These are phyloP conservation scores for Myotis myotis DNA, from an alignment of 2,797 vertebrate species.

Conservation along the genomic window DNA sequence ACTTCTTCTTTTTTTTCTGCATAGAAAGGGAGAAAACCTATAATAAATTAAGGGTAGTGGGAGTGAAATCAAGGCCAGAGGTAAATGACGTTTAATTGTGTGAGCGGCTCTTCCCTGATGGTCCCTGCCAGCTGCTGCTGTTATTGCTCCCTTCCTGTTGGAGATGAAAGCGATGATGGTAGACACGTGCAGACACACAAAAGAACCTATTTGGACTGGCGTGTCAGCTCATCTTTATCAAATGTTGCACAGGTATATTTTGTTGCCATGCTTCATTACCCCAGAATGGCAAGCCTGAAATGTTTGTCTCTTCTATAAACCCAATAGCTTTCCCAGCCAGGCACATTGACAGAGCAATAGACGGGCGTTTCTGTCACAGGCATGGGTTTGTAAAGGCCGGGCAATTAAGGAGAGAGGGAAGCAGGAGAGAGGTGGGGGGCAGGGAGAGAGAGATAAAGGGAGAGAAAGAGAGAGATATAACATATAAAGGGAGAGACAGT, in stretches of 20 bases:
- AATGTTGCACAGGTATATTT: slow-evolving; percentile 99
- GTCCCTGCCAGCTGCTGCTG: slow-evolving; percentile 91
- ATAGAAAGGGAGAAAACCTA: slow-evolving; percentile 83
- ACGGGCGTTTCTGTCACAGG: slow-evolving; percentile 81
- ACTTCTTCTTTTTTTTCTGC: slow-evolving; percentile 72
- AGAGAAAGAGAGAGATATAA: background rate
- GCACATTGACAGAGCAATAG: slow-evolving; percentile 87
- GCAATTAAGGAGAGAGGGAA: slow-evolving; percentile 67
- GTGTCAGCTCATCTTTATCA: slow-evolving; percentile 99
- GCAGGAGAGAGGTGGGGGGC: background rate
- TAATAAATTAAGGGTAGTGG: slow-evolving; percentile 89
- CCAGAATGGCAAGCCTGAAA: slow-evolving; percentile 96
- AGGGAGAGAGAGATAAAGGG: background rate
- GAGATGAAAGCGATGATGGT: slow-evolving; percentile 92
- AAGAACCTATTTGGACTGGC: slow-evolving; percentile 99
- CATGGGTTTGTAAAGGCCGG: slow-evolving; percentile 81
- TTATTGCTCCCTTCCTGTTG: slow-evolving; percentile 87
- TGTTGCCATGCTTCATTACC: slow-evolving; percentile 99
- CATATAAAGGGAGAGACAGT: no score
- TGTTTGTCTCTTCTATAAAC: slow-evolving; percentile 95
- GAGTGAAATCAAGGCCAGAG: slow-evolving; percentile 91
- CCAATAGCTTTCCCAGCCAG: slow-evolving; percentile 85
- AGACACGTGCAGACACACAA: slow-evolving; percentile 94
- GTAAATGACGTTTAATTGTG: slow-evolving; percentile 92
- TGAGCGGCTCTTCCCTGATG: slow-evolving; percentile 89